These are phyloP conservation scores for Tipula vernalis DNA, from an alignment of 2,888 invertebrate genomes.

Conservation along the genomic window DNA sequence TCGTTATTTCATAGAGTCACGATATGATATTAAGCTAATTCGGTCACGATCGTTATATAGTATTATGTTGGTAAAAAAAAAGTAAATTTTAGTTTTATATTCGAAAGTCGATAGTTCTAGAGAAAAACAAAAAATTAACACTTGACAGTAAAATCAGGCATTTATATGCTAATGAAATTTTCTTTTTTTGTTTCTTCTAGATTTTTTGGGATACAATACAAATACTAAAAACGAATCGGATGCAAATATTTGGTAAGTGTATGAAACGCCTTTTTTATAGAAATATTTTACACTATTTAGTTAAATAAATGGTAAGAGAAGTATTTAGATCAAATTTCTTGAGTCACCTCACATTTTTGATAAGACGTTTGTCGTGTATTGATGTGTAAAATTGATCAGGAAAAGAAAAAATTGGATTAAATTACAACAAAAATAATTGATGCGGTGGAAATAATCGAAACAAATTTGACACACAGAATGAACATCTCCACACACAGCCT, in stretches of 20 bases:
- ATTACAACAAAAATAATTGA: background rate
- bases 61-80: background rate
- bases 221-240: background rate
- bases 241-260: background rate
- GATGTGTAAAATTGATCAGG: background rate
- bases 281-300: too few relatives aligned
- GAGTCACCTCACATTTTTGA: background rate
- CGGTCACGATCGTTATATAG: background rate
- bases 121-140: background rate
- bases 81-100: background rate
- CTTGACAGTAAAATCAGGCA: background rate
- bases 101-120: background rate
- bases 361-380: background rate
- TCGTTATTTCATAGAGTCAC: background rate
- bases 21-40: constrained; percentile 4
- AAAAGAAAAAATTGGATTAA: background rate
- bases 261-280: background rate
- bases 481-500: background rate
- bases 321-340: background rate
- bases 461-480: background rate
- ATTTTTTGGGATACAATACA: background rate
- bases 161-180: background rate
- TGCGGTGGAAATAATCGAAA: background rate
- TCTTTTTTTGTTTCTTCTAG: background rate
- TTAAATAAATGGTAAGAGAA: too few relatives aligned